Conservation (phyloP, 1,140 invertebrate genomes). For the Cydia amplana region DNA sequence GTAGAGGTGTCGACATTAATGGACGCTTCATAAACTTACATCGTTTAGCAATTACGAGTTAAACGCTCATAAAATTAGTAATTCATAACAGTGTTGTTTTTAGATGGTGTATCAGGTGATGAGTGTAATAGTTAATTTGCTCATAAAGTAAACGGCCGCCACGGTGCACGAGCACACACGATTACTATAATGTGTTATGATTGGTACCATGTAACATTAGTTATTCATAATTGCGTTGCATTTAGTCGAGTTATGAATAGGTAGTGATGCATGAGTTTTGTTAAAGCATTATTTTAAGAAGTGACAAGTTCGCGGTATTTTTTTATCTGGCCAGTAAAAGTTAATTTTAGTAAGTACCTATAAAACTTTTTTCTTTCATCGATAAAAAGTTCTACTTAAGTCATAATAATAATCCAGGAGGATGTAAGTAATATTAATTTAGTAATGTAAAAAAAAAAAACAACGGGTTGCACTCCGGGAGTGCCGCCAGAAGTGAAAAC, state of each 20-base stretch:
- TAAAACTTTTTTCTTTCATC: too few relatives aligned
- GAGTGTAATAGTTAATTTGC: conserved; percentile 68
- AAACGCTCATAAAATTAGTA: conserved; percentile 65
- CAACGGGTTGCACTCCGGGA: too few relatives aligned
- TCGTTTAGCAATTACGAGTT: conserved; percentile 56
- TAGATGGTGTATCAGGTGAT: conserved; percentile 65
- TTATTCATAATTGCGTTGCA: conserved; percentile 33
- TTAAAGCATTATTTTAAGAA: not conserved
- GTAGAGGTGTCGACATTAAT: conserved; percentile 40
- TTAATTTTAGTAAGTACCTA: too few relatives aligned
- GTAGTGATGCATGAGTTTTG: not conserved
- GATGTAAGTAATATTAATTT: not conserved
- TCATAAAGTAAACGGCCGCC: conserved; percentile 63
- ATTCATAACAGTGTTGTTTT: conserved; percentile 71
- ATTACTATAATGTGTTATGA: not conserved
- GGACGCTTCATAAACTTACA: conserved; percentile 66
- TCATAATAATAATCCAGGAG: too few relatives aligned
- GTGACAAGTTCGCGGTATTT: too few relatives aligned
- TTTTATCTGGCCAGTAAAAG: not conserved
- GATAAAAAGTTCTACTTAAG: too few relatives aligned
- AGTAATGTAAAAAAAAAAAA: too few relatives aligned
- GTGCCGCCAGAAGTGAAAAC: too few relatives aligned
- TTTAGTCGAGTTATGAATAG: not conserved
- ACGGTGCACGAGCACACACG: conserved; percentile 56
- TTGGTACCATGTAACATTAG: not conserved